Evolutionary conservation across 2,888 invertebrate genomes (phyloP), one percentile per base, ranked within the genome.

Genomic region (Mamestra brassicae): DNA sequence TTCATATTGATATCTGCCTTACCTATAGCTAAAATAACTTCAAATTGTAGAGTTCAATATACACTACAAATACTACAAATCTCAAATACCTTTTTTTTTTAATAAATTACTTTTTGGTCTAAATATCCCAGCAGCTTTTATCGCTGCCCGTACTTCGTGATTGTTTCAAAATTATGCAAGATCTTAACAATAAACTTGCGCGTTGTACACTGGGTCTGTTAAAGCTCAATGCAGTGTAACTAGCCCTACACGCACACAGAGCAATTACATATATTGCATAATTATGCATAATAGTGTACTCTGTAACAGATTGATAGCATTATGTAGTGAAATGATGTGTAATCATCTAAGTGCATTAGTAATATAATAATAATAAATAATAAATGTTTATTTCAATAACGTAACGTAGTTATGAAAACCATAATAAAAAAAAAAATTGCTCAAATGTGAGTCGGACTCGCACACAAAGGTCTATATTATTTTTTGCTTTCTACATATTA

Each of bases 161-260:
- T 61, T 80, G 36, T n/a, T 54, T 13, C 50, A 54, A 77, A 60
- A 76, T 83, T 83, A 83, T 64, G 83, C 76, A 83, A 83, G 73
- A 68, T 60, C 63, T 70, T 60, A 42, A 71, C 60, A 65, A 74
- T 62, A 78, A 78, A 60, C 57, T 58, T 17, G 50, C 63, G 67
- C 4, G 50, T 47, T 61, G 45, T 47, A 42, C 26, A 76, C 64
- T 79, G 38, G 10, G 47, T 42, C 3, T 55, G 8, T 69, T 79
- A 74, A 36, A 45, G 8, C 54, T 69, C 66, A 80, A 83, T 74
- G 74, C 58, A 67, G 76, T 67, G 42, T 38, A 80, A 65, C 55
- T 13, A 6, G 72, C 42, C 68, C 55, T 74, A 55, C 71, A 80
- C 47, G 54, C 68, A 69, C 17, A 47, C 36, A 60, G n/a, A 47